Evolutionary conservation across 2,888 invertebrate genomes (phyloP).

Genomic region (Bhutanitis thaidina): DNA sequence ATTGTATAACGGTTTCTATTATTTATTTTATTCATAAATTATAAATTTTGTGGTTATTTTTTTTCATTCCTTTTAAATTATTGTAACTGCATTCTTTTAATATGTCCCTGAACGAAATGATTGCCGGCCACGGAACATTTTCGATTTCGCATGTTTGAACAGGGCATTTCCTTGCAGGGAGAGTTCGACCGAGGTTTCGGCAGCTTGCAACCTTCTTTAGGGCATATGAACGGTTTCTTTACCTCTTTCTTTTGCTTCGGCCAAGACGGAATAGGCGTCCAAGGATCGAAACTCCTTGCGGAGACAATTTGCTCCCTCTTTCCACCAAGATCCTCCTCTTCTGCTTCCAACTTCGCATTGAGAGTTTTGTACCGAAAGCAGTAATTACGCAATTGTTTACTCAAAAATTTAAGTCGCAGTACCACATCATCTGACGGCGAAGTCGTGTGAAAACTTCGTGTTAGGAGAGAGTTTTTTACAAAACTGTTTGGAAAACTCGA

Average conservation of each 20-base stretch:
- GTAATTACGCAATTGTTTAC: neutral
- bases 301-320: conserved; percentile 2
- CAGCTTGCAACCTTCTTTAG: conserved; percentile 49
- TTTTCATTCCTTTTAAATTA: too few relatives aligned
- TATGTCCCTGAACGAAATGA: neutral
- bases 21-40: too few relatives aligned
- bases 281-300: conserved; percentile 47
- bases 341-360: neutral
- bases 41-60: too few relatives aligned
- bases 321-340: neutral
- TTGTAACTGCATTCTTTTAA: too few relatives aligned
- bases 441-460: neutral
- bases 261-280: conserved; percentile 64
- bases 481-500: neutral
- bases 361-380: neutral
- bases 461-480: neutral
- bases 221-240: conserved; percentile 35
- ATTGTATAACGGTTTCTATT: too few relatives aligned
- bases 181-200: conserved; percentile 31
- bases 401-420: neutral
- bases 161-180: conserved; percentile 28
- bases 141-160: neutral
- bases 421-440: neutral
- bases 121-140: neutral
- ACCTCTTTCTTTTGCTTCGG: conserved; percentile 36